phyloP scores from a whole-genome alignment of 2,888 invertebrate genomes.

The Cetonia aurata region DNA sequence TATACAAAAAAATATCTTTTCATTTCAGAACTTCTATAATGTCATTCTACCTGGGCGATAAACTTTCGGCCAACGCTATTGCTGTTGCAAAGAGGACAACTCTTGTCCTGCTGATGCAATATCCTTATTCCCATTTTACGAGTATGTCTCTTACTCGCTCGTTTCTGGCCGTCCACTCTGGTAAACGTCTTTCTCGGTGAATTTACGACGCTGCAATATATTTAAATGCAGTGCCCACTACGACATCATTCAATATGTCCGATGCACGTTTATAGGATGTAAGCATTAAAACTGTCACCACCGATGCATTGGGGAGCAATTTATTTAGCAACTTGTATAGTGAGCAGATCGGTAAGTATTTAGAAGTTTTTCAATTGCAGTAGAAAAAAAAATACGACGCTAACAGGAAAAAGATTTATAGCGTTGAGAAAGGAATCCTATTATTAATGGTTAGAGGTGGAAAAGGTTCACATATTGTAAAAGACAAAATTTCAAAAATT shows the following conservation, averaged over 20 bases:
- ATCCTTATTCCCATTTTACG: slow-evolving; percentile 26
- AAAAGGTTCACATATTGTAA: no score
- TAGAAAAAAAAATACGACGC: no score
- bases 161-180: slow-evolving; percentile 11
- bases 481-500: no score
- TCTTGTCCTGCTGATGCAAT: slow-evolving; percentile 3
- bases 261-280: slow-evolving; percentile 16
- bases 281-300: slow-evolving; percentile 23
- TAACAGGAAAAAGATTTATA: no score
- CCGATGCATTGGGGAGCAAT: slow-evolving; percentile 3
- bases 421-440: no score
- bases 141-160: slow-evolving; percentile 25
- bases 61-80: slow-evolving; percentile 8
- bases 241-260: slow-evolving; percentile 27
- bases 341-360: slow-evolving; percentile 20
- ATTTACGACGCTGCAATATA: slow-evolving; percentile 38
- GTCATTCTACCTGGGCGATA: no score
- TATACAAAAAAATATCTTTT: no score
- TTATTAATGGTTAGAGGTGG: no score
- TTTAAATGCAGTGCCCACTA: slow-evolving; percentile 38
- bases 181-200: slow-evolving; percentile 32
- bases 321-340: slow-evolving; percentile 21
- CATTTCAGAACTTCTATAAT: background rate
- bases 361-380: background rate
- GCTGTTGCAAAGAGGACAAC: background rate